Conservation (phyloP, 2,888 invertebrate genomes). For the Sclerodermus sp. region DNA sequence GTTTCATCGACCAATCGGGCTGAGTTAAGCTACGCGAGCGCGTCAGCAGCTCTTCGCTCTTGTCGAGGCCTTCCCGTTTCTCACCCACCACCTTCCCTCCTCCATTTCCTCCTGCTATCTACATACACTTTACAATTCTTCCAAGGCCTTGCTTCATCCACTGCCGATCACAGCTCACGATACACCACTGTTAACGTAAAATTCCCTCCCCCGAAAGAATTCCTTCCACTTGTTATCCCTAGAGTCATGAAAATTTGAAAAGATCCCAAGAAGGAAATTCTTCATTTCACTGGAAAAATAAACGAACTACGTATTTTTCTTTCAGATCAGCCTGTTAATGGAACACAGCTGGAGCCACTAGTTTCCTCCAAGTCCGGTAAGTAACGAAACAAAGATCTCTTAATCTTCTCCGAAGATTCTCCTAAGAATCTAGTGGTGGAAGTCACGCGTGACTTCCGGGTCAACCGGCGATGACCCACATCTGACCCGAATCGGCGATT, state of each 20-base stretch:
- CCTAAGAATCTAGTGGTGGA: too few relatives aligned
- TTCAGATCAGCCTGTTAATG: slow-evolving; percentile 27
- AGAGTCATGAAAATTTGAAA: too few relatives aligned
- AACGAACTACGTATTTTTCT: slow-evolving; percentile 4
- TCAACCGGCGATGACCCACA: slow-evolving; percentile 17
- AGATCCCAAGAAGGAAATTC: too few relatives aligned
- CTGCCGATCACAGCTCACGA: slow-evolving; percentile 20
- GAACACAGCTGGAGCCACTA: slow-evolving; percentile 32
- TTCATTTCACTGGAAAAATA: too few relatives aligned
- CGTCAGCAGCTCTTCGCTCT: slow-evolving; percentile 51
- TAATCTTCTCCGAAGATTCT: too few relatives aligned
- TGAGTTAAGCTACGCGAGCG: slow-evolving; percentile 46
- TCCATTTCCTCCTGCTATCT: slow-evolving; percentile 1
- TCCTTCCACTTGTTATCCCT: too few relatives aligned
- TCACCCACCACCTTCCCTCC: slow-evolving; percentile 42
- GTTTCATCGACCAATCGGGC: slow-evolving; percentile 53
- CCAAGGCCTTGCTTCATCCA: slow-evolving; percentile 16
- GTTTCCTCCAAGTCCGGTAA: slow-evolving; percentile 27
- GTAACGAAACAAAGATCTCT: slow-evolving; percentile 11
- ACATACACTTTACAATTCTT: slow-evolving; percentile 8
- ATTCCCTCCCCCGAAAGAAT: too few relatives aligned
- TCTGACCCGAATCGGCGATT: slow-evolving; percentile 38
- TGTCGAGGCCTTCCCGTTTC: slow-evolving; percentile 35
- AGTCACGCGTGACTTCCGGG: slow-evolving; percentile 15
- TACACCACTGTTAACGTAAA: slow-evolving; percentile 3